Base-by-base conservation (phyloP, 2,888 invertebrate genomes). In the Lycophotia porphyrea region DNA sequence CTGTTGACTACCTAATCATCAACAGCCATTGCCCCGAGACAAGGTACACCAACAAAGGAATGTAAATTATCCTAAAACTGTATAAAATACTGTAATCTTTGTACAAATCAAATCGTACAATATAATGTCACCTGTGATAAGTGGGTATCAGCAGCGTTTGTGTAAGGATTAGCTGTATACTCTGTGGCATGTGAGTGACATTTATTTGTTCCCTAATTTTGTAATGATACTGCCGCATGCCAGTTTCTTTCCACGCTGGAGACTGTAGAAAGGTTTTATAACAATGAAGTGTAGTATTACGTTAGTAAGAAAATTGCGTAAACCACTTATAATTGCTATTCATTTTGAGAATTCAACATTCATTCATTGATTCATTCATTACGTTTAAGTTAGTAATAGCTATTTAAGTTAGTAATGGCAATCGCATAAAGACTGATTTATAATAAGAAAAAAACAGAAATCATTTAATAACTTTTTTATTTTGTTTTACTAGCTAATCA, bases 51-150 rank as follows among this genome's bases (percentile, higher is more conserved):
- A 7, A 58, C 21, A 49, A 24, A 60, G 42, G 9, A 69, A 74
- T n/a, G 44, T 60, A 74, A 71, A 71, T 64, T 66, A 76, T 63
- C 36, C 67, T 31, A 68, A 39, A 58, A 64, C 36, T 24, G 39
- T 44, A 31, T 15, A 71, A 76, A 77, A 76, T 42, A 64, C 24
- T 1, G 47, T 85, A 80, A 81, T 85, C 76, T 58, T 65, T 80
- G 11, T 72, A 80, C 76, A 82, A 85, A 86, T 87, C 69, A 81
- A 67, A 80, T 70, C 36, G 52, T 3, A 66, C 27, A 66, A 55
- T 81, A 69, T 80, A 78, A 76, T 85, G 81, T 81, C 78, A 85
- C 60, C 65, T 71, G 34, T 61, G 79, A 85, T 78, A 82, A 73
- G 39, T 58, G 36, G 55, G 60, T 78, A 86, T 79, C 82, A 80